A percentile compares a stretch with the other conserved stretches of the same genome.
Evolutionary conservation across 2,113 vertebrate genomes (phyloP).

Genomic region (Mixornis gularis): DNA sequence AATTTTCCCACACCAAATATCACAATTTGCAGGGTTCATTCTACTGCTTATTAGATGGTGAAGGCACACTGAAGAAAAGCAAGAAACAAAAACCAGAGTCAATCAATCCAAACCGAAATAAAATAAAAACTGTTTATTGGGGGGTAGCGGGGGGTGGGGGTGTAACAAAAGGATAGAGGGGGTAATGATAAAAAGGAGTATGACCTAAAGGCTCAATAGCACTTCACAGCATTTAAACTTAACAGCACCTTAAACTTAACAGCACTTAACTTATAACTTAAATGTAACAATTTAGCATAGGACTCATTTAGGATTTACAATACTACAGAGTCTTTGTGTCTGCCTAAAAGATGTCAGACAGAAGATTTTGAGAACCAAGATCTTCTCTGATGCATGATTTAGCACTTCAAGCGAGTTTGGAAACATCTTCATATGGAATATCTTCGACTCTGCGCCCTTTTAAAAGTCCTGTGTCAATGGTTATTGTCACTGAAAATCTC

Average conservation of each 20-base stretch:
- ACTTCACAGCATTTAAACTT: not conserved
- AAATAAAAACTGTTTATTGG: not conserved
- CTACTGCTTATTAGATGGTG: not conserved
- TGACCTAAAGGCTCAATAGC: not conserved
- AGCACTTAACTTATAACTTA: not conserved
- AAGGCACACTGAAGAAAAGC: not conserved
- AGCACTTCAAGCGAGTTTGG: conserved; percentile 82
- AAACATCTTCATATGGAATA: conserved; percentile 91
- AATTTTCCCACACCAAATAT: too few relatives aligned
- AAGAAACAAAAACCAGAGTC: not conserved
- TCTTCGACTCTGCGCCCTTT: conserved; percentile 84
- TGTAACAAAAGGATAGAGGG: not conserved
- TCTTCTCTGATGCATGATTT: not conserved
- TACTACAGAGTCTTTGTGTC: conserved; percentile 48
- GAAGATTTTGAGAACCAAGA: not conserved
- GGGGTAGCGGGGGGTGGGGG: too few relatives aligned
- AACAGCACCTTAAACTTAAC: not conserved
- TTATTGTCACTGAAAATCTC: conserved; percentile 83
- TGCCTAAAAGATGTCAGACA: conserved; percentile 31
- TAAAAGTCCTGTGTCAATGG: conserved; percentile 84
- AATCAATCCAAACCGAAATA: not conserved
- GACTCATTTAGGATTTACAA: not conserved
- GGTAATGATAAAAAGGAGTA: not conserved
- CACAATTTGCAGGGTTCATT: not conserved
- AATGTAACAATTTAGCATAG: not conserved